Conservation (phyloP, 2,113 vertebrate genomes). For the Vidua macroura region DNA sequence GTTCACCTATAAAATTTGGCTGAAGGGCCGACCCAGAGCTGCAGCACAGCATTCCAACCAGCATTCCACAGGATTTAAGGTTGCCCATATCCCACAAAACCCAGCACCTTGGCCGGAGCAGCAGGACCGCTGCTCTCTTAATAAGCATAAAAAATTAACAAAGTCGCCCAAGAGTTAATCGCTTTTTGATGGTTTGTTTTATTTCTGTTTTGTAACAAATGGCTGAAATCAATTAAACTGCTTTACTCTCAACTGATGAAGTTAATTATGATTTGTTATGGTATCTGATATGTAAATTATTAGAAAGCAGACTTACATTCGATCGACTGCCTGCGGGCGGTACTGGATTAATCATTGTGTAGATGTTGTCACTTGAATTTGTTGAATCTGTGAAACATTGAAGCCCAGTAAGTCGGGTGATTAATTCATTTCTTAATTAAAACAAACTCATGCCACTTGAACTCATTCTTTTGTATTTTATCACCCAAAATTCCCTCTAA, state of each 20-base stretch:
- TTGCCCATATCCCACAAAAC: neutral
- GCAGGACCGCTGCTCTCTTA: neutral
- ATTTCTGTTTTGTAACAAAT: conserved; percentile 81
- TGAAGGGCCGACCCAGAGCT: neutral
- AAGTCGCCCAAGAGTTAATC: conserved; percentile 71
- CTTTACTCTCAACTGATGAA: conserved; percentile 81
- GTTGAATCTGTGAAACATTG: conserved; percentile 89
- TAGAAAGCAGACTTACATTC: conserved; percentile 88
- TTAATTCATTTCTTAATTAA: conserved; percentile 85
- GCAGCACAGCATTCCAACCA: neutral
- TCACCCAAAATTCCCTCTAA: conserved; percentile 81
- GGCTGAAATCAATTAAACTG: conserved; percentile 83
- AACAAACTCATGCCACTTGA: conserved; percentile 83
- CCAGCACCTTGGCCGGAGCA: neutral
- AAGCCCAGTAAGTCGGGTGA: conserved; percentile 74
- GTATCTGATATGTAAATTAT: conserved; percentile 82
- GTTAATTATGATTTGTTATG: conserved; percentile 86
- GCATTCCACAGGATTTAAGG: neutral
- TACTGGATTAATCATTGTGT: conserved; percentile 99
- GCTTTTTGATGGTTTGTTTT: conserved; percentile 77
- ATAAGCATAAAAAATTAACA: conserved; percentile 54
- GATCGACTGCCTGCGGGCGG: conserved; percentile 92
- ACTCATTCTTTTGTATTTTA: conserved; percentile 83
- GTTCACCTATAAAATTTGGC: neutral
- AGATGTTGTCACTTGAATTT: conserved; percentile 99